Evolutionary conservation across 2,797 vertebrate genomes (phyloP).

Genomic region (Heliangelus exortis): DNA sequence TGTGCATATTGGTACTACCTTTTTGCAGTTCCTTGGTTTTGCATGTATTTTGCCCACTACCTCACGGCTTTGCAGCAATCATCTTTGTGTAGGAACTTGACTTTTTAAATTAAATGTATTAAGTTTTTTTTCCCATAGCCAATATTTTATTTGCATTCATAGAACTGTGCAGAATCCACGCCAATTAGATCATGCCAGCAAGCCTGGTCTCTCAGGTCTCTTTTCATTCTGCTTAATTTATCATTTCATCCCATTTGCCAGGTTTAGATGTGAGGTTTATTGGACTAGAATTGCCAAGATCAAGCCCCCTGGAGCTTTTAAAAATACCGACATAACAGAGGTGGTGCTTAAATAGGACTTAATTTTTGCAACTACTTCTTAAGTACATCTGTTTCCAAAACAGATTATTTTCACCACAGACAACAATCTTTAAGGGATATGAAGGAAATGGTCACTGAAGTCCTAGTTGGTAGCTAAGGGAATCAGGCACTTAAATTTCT

Average conservation of each 20-base stretch:
- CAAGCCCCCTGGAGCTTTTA: constrained; percentile 14
- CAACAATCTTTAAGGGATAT: neutral
- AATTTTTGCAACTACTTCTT: neutral
- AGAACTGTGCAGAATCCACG: neutral
- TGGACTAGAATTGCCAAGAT: constrained; percentile 5
- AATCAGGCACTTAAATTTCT: neutral
- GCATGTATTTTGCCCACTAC: neutral
- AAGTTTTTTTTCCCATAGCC: neutral
- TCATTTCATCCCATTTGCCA: constrained; percentile 29
- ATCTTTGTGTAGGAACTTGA: neutral
- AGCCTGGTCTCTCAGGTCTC: constrained; percentile 31
- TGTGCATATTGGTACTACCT: neutral
- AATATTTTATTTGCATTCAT: constrained; percentile 11
- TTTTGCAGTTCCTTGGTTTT: neutral
- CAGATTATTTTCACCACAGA: neutral
- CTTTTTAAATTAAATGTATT: neutral
- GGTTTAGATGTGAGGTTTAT: constrained; percentile 12
- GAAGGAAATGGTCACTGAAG: neutral
- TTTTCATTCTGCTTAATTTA: constrained; percentile 53
- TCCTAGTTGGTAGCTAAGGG: neutral
- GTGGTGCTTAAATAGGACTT: neutral
- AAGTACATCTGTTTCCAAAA: neutral
- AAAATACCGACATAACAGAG: neutral
- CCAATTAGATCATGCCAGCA: constrained; percentile 10
- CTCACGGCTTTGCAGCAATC: neutral